A percentile compares a stretch with the other conserved stretches of the same genome.
Conservation (phyloP, 2,888 invertebrate genomes). For the Hemistola chrysoprasaria region DNA sequence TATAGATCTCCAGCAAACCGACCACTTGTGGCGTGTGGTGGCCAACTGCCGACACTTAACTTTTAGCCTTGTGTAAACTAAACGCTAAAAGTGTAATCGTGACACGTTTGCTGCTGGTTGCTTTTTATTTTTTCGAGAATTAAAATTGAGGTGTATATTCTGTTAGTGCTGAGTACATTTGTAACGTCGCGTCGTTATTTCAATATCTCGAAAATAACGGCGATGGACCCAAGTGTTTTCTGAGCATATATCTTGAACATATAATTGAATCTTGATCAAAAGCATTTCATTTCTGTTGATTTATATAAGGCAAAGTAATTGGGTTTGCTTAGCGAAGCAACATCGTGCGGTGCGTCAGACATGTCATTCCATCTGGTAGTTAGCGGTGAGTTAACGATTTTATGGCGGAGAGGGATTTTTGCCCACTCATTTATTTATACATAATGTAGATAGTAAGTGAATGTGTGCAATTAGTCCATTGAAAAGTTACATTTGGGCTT, state of each 20-base stretch:
- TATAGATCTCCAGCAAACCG: constrained; percentile 14
- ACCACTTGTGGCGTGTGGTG: background rate
- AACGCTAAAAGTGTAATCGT: background rate
- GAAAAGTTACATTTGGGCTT: too few relatives aligned
- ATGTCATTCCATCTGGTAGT: constrained; percentile 77
- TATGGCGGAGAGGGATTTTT: constrained; percentile 82
- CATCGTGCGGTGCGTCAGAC: constrained; percentile 60
- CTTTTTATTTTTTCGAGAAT: too few relatives aligned
- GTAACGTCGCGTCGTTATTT: too few relatives aligned
- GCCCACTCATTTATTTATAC: constrained; percentile 70
- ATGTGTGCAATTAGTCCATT: constrained; percentile 80
- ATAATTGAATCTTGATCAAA: too few relatives aligned
- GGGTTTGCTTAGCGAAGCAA: constrained; percentile 73
- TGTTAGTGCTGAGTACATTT: too few relatives aligned
- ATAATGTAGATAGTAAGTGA: constrained; percentile 60
- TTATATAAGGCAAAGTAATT: constrained; percentile 16
- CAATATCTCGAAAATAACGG: too few relatives aligned
- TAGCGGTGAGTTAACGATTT: constrained; percentile 80
- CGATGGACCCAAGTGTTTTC: too few relatives aligned
- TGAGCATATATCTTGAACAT: too few relatives aligned
- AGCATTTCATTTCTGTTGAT: background rate
- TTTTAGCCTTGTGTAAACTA: too few relatives aligned
- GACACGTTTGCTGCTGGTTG: constrained; percentile 4
- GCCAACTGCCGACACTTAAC: background rate
- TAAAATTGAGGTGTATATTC: too few relatives aligned